phyloP scores from a whole-genome alignment of 2,888 invertebrate species.

The Rutpela maculata region DNA sequence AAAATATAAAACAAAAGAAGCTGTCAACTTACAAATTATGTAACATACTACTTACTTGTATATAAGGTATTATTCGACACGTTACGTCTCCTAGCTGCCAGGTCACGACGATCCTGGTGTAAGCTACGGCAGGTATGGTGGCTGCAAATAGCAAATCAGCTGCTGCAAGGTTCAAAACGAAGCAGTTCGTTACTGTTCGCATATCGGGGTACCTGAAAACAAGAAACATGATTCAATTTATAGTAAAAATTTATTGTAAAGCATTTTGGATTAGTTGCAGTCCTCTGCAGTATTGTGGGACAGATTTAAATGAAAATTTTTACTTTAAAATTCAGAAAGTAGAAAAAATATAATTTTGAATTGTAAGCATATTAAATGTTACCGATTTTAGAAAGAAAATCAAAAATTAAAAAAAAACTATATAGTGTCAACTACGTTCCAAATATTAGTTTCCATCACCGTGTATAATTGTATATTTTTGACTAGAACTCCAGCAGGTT shows the following conservation, averaged over 20 bases:
- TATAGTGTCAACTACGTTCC: too few species aligned
- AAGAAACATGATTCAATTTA: not conserved
- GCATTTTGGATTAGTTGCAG: not conserved
- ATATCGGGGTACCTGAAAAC: constrained; percentile 73
- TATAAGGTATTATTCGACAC: constrained; percentile 76
- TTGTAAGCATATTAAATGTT: too few species aligned
- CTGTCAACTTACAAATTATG: too few species aligned
- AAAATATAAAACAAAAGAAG: not conserved
- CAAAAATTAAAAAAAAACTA: too few species aligned
- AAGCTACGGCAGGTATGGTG: constrained; percentile 76
- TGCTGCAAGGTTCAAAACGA: constrained; percentile 78
- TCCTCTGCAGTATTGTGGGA: too few species aligned
- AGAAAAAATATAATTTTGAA: too few species aligned
- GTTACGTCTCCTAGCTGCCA: constrained; percentile 76
- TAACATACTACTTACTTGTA: constrained; percentile 73
- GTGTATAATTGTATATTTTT: too few species aligned
- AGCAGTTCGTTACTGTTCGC: constrained; percentile 77
- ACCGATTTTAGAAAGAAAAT: too few species aligned
- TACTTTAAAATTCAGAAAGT: too few species aligned
- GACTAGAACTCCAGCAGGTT: too few species aligned
- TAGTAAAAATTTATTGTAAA: not conserved
- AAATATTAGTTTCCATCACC: too few species aligned
- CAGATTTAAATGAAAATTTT: too few species aligned
- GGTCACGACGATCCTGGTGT: constrained; percentile 74
- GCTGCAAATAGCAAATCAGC: constrained; percentile 79